A percentile compares a stretch with the other conserved stretches of the same genome.
These are phyloP conservation scores for Macaria liturata DNA, from an alignment of 2,888 invertebrate species.

Conservation along the genomic window DNA sequence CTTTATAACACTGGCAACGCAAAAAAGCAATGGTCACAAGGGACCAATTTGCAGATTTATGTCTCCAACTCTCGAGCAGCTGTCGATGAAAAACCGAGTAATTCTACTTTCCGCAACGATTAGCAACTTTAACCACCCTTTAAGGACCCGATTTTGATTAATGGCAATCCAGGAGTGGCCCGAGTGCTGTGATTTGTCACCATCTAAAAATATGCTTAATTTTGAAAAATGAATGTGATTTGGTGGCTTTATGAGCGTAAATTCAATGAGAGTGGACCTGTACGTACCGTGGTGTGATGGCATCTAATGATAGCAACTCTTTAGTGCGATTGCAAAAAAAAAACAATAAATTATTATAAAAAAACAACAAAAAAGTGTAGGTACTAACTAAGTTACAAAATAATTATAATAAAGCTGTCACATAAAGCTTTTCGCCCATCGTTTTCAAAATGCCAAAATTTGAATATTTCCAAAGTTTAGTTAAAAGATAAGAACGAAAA, in stretches of 20 bases:
- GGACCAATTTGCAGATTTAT: slow-evolving; percentile 64
- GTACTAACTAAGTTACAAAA: too few relatives aligned
- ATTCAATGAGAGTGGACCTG: too few relatives aligned
- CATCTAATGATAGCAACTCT: too few relatives aligned
- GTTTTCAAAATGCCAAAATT: too few relatives aligned
- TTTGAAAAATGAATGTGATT: slow-evolving; percentile 1
- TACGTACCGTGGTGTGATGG: too few relatives aligned
- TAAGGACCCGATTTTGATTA: slow-evolving; percentile 27
- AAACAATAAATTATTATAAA: too few relatives aligned
- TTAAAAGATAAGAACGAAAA: not conserved
- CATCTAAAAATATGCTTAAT: not conserved
- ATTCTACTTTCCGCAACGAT: slow-evolving; percentile 41
- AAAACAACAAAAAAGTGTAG: too few relatives aligned
- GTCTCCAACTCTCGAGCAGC: slow-evolving; percentile 52
- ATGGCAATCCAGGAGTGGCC: slow-evolving; percentile 3
- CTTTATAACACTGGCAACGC: slow-evolving; percentile 22
- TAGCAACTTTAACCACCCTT: slow-evolving; percentile 37
- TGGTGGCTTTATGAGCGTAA: too few relatives aligned
- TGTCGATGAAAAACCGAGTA: slow-evolving; percentile 53
- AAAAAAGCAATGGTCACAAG: slow-evolving; percentile 56
- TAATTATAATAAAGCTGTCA: too few relatives aligned
- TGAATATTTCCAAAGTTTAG: too few relatives aligned
- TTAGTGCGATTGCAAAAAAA: too few relatives aligned
- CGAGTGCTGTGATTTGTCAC: slow-evolving; percentile 13
- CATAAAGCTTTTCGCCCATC: too few relatives aligned